Evolutionary conservation across 2,888 invertebrate genomes (phyloP), one percentile per base, ranked within the genome.

Genomic region (Leptodirus hochenwartii): DNA sequence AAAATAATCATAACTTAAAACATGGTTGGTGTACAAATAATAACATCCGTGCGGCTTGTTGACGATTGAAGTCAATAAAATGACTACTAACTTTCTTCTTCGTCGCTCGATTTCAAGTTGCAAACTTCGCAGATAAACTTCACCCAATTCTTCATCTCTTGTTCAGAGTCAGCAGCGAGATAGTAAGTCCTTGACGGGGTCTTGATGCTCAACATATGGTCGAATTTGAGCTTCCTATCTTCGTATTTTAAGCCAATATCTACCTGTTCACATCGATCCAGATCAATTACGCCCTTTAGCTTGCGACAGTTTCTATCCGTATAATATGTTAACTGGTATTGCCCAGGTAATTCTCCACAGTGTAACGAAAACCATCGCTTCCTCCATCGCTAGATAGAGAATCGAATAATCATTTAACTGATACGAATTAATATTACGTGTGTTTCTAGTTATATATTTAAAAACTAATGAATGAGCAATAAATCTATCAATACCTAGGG

Each of bases 261-360:
- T 31, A 87, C 85, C 66, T 93, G 90, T 60, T 91, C 90, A 57
- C 93, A 93, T 53, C 88, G 80, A 62, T 91, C 91, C 47, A 95
- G 66, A 64, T 93, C 82, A 47, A 95, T 87, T 36, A 74, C 70
- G 47, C 87, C 87, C 61, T 88, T 87, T 41, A 79, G 62, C 47
- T 84, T 81, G 44, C 80, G 69, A 53, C 80, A 76, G 49, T 76
- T 74, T 46, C 74, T 69, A 54, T 91, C 90, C 22, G 85, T 80
- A 57, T 82, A 93, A 56, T 95, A 95, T 53, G 87, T 88, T 44
- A 93, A 65, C 50, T 84, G 76, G 61, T 82, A 93, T 57, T 90
- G 90, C 33, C 84, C 87, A 30, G 93, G 93, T 47, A 90, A 70
- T 52, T 90, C 85, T 41, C 88, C 85, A 20, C 80, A 77, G 41